A percentile compares a stretch with the other conserved stretches of the same genome.
Evolutionary conservation across 2,797 vertebrate species (phyloP).

Genomic region (Microcaecilia unicolor): DNA sequence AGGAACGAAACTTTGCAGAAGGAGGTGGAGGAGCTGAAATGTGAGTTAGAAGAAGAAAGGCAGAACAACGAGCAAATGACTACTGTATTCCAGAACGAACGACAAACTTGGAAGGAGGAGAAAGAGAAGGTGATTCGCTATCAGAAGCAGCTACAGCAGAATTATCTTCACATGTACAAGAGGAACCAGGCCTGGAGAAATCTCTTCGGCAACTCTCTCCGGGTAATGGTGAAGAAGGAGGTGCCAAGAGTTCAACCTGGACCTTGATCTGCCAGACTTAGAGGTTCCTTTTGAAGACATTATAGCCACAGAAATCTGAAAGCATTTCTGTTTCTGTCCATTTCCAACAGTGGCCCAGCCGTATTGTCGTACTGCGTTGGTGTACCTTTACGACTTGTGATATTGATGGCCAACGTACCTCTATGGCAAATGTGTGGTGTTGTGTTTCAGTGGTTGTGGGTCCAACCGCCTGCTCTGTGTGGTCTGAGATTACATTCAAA

Average conservation of each 20-base stretch:
- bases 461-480: no score
- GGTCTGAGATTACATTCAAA: no score
- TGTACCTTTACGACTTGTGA: no score
- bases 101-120: slow-evolving; percentile 84
- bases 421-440: no score
- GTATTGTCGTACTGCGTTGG: no score
- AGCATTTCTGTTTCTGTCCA: not conserved
- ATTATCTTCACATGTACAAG: slow-evolving; percentile 89
- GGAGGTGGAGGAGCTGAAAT: slow-evolving; percentile 72
- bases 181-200: slow-evolving; percentile 88
- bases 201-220: slow-evolving; percentile 75
- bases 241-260: slow-evolving; percentile 60
- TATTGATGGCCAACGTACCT: no score
- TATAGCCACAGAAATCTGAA: slow-evolving; percentile 89
- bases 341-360: no score
- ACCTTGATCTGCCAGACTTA: slow-evolving; percentile 50
- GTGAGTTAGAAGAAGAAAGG: slow-evolving; percentile 71
- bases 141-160: slow-evolving; percentile 94
- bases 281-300: slow-evolving; percentile 84
- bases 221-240: slow-evolving; percentile 62
- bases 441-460: no score
- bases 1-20: slow-evolving; percentile 46
- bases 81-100: slow-evolving; percentile 75
- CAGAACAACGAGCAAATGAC: slow-evolving; percentile 73
- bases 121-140: slow-evolving; percentile 93